A percentile compares a stretch with the other conserved stretches of the same genome.
Conservation (phyloP, 2,113 vertebrate genomes). For the Acrocephalus kingi region DNA sequence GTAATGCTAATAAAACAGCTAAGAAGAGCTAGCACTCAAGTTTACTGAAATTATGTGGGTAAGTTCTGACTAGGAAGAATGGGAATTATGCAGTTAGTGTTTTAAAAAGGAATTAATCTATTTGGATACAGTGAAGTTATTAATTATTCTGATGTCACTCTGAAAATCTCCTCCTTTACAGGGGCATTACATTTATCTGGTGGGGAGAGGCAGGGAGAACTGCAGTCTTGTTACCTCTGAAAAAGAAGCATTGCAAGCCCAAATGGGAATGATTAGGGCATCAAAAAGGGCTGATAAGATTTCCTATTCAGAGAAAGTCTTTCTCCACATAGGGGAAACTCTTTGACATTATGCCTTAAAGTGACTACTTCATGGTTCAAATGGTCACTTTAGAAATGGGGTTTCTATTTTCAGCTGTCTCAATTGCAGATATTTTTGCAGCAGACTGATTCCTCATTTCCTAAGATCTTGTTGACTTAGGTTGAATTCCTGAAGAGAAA, state of each 20-base stretch:
- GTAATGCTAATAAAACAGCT: neutral
- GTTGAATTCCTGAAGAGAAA: neutral
- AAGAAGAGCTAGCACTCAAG: neutral
- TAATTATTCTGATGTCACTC: neutral
- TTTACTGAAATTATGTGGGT: neutral
- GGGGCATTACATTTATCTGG: neutral
- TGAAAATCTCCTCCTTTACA: neutral
- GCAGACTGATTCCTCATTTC: neutral
- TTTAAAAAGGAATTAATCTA: neutral
- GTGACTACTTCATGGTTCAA: neutral
- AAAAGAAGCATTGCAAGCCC: neutral
- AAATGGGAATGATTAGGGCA: neutral
- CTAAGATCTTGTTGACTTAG: neutral
- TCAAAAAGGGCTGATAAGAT: neutral
- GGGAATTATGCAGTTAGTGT: neutral
- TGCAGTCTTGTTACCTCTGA: neutral
- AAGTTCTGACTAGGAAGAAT: neutral
- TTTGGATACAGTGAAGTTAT: neutral
- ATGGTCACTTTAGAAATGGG: neutral
- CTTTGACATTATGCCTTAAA: neutral
- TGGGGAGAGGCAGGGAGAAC: fast-evolving
- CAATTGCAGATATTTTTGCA: neutral
- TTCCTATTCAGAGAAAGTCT: neutral
- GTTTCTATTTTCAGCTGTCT: neutral
- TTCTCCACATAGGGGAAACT: neutral